phyloP scores from a whole-genome alignment of 2,113 vertebrate genomes.

The Romanogobio albipinnatus region DNA sequence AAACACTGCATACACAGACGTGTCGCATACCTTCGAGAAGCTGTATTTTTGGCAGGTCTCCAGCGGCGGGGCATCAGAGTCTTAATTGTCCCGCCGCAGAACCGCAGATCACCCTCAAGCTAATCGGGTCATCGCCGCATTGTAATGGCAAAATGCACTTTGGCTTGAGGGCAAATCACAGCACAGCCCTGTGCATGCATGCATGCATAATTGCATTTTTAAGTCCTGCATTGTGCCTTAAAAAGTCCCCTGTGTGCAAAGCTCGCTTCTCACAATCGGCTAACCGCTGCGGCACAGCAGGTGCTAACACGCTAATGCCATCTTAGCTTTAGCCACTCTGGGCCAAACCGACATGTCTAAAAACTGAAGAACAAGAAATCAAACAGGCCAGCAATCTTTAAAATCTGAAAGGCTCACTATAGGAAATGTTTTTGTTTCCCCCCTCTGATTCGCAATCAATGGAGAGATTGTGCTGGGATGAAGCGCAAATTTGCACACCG shows the following conservation, averaged over 20 bases:
- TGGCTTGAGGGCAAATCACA: conserved; percentile 37
- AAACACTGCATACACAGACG: conserved; percentile 29
- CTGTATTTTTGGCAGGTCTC: conserved; percentile 65
- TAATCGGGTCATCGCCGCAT: conserved; percentile 71
- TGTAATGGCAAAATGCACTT: conserved; percentile 58
- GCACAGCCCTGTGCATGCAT: background rate
- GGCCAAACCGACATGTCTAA: conserved; percentile 16
- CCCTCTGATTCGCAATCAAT: conserved; percentile 22
- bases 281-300: conserved; percentile 25
- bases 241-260: background rate
- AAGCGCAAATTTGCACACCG: background rate
- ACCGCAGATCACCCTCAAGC: conserved; percentile 8
- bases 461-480: conserved; percentile 16
- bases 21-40: background rate
- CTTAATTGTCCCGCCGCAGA: conserved; percentile 61
- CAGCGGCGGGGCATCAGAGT: conserved; percentile 62
- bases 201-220: conserved; percentile 36
- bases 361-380: background rate
- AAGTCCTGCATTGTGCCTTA: conserved; percentile 24
- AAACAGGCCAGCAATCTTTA: conserved; percentile 7
- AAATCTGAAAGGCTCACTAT: conserved; percentile 16
- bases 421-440: conserved; percentile 8
- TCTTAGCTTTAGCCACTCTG: background rate
- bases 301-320: conserved; percentile 11
- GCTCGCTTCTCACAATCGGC: conserved; percentile 39